phyloP scores from a whole-genome alignment of 2,113 vertebrate species.

The Tympanuchus pallidicinctus region DNA sequence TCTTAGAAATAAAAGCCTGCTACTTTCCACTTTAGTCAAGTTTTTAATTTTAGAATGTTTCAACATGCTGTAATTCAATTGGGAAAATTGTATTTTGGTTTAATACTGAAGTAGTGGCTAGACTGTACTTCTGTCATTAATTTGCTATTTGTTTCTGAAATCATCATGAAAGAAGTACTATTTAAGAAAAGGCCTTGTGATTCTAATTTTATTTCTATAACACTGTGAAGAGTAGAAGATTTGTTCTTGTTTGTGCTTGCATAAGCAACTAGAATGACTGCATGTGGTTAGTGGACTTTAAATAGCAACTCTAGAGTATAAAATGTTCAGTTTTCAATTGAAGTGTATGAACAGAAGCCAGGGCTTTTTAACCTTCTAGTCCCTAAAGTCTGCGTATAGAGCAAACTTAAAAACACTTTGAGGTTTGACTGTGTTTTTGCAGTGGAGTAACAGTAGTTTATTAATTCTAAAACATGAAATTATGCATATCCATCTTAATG shows the following conservation, averaged over 20 bases:
- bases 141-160: slow-evolving; percentile 49
- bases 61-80: slow-evolving; percentile 12
- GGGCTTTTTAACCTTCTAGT: background rate
- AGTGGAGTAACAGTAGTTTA: background rate
- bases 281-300: background rate
- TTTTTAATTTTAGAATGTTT: slow-evolving; percentile 42
- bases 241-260: slow-evolving; percentile 43
- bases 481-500: slow-evolving; percentile 66
- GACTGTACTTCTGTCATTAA: slow-evolving; percentile 41
- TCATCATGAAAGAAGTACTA: slow-evolving; percentile 4
- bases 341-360: background rate
- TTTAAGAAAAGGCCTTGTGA: slow-evolving; percentile 6
- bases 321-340: slow-evolving; percentile 8
- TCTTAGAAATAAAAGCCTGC: background rate
- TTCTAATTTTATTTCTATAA: slow-evolving; percentile 53
- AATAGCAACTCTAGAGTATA: slow-evolving; percentile 27
- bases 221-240: slow-evolving; percentile 26
- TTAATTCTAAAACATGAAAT: slow-evolving; percentile 48
- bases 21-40: background rate
- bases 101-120: background rate
- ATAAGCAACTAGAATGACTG: slow-evolving; percentile 34
- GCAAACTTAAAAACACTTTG: background rate
- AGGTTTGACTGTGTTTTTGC: slow-evolving; percentile 37
- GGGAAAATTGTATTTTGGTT: background rate
- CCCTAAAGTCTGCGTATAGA: background rate